Conservation (phyloP, 2,797 vertebrate species). For the Rhabdophis nuchalis region DNA sequence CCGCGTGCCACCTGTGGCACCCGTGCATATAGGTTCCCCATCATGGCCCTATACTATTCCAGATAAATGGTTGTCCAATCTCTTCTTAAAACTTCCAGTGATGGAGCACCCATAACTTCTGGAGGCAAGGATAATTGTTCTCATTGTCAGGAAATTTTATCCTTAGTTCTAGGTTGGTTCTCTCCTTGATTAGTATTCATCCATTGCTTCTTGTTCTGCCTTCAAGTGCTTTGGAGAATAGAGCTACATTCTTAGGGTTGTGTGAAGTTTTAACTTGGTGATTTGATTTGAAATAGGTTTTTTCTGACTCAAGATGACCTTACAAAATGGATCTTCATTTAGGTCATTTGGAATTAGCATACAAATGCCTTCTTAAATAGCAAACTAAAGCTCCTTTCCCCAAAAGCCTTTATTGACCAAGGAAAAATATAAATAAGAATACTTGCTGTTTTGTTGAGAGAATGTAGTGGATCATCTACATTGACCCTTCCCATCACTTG, state of each 20-base stretch:
- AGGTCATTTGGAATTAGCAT: not conserved
- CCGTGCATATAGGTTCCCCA: too few relatives aligned
- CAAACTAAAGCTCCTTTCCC: not conserved
- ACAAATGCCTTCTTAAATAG: not conserved
- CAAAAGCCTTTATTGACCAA: not conserved
- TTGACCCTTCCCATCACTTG: not conserved
- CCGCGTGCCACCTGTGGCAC: too few relatives aligned
- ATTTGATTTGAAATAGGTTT: not conserved
- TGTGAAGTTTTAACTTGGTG: not conserved
- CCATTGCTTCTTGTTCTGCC: not conserved
- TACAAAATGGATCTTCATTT: not conserved
- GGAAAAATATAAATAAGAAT: not conserved
- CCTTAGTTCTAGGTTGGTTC: not conserved
- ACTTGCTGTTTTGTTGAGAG: not conserved
- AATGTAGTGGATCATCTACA: not conserved
- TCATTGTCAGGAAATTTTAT: not conserved
- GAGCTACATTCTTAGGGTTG: not conserved
- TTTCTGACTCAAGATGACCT: not conserved
- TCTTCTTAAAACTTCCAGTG: not conserved
- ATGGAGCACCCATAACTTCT: not conserved
- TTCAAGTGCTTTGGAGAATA: not conserved
- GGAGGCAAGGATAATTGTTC: not conserved
- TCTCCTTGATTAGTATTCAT: not conserved
- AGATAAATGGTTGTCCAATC: not conserved
- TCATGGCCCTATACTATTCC: not conserved